These are phyloP conservation scores for Porites divaricata DNA, from an alignment of 92 coral and sea anemone genomes.

Conservation along the genomic window DNA sequence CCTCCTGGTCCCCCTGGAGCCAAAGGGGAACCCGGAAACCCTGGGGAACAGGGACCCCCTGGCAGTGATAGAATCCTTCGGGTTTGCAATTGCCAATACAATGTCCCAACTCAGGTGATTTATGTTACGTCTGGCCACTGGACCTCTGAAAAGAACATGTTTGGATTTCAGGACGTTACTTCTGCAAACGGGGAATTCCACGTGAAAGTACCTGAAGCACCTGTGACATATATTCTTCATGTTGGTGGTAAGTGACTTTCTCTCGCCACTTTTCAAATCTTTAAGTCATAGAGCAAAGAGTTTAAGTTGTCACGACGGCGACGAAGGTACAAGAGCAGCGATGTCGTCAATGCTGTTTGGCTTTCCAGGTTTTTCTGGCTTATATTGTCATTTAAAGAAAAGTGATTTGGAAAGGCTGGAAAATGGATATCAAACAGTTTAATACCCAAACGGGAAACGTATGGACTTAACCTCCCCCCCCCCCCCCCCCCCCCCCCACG, in stretches of 20 bases:
- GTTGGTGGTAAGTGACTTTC: conserved; percentile 72
- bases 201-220: conserved; percentile 62
- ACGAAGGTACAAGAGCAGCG: no score
- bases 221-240: conserved; percentile 82
- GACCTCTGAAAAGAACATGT: conserved; percentile 79
- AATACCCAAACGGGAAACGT: no score
- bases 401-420: no score
- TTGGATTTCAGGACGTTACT: conserved; percentile 81
- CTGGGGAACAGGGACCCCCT: conserved; percentile 79
- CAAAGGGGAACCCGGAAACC: conserved; percentile 67
- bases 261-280: background rate
- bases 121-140: conserved; percentile 76
- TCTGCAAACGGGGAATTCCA: conserved; percentile 79
- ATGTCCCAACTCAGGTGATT: conserved; percentile 84
- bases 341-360: no score
- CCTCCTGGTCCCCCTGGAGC: conserved; percentile 69
- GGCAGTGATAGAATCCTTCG: conserved; percentile 65
- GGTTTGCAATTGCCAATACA: conserved; percentile 68
- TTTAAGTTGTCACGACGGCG: no score
- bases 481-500: no score
- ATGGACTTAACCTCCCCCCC: no score
- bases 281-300: no score
- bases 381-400: no score
- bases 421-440: no score
- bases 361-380: no score